Evolutionary conservation across 2,888 invertebrate genomes (phyloP), one percentile per base, ranked within the genome.

Genomic region (Ectemnius continuus): DNA sequence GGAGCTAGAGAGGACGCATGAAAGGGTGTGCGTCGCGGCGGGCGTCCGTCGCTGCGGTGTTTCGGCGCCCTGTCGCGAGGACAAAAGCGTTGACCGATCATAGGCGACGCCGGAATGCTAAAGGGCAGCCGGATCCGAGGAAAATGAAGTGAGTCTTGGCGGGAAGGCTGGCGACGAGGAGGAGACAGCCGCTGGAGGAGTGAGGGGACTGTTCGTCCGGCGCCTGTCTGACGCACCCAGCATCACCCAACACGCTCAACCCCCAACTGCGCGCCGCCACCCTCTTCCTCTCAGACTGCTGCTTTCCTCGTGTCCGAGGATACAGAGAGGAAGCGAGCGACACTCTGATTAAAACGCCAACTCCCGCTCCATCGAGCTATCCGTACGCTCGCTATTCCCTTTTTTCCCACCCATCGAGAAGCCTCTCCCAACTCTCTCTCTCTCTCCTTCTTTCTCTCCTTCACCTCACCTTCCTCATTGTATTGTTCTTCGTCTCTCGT

Each of bases 341-440:
- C 83, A 86, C 81, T 79, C 82, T 86, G 86, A 86, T 86, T 86
- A 86, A 86, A 86, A 85, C 85, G 77, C 79, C 81, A 77, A 83
- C 82, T 83, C 73, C 76, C 70, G 67, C 68, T 71, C 79, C 77
- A 82, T 85, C 81, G 82, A 76, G 73, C 80, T 76, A 36, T 36
- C 73, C 75, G 65, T 36, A 62, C 67, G 70, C 75, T 78, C 71
- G 75, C 75, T 68, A 76, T 81, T 78, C 73, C 78, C 72, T 73
- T 75, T 67, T 57, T 61, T 67, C 64, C 45, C 59, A 28, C 59
- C 48, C 64, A 58, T 23, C 66, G 14, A 16, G 59, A 48, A 59
- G 59, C 20, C 45, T 16, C 46, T 28, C 13, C 48, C 16, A 4
- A 56, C 61, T 23, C 4, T 18, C 52, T 16, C 20, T 63, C 63